Evolutionary conservation across 2,113 vertebrate genomes (phyloP), one percentile per base, ranked within the genome.

Genomic region (Numida meleagris): DNA sequence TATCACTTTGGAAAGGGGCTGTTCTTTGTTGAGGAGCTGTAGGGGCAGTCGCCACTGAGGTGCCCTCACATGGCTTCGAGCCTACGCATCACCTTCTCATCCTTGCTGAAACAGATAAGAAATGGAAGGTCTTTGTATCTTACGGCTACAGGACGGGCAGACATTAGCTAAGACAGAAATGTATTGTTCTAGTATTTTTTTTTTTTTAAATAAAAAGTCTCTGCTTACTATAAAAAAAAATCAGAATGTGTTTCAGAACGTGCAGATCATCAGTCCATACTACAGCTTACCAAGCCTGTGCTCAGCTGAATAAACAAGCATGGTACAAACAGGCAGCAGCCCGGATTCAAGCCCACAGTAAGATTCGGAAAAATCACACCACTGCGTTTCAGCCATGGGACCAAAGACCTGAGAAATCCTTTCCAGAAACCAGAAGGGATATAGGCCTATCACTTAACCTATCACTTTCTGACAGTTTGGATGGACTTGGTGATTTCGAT

Each of bases 61-160:
- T 70, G 43, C 11, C 61, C 48, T 34, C 21, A 48, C 0, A 0
- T 46, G 51, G 18, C 17, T 63, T 9, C 2, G 1, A 86, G 55
- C 14, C 31, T 6, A 7, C 40, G 36, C 18, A 36, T 46, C 79
- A 42, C 6, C 15, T 25, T 72, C 75, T 34, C n/a, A 27, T 33
- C 19, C 10, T 77, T 68, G 33, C 48, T 55, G 53, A 65, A 73
- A 73, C 14, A 43, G 40, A 15, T 27, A 43, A 59, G 34, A 70
- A 73, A 63, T 19, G 14, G 34, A 79, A 43, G 31, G 18, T 42
- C 33, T 71, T 20, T 1, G 0, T 45, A 65, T 43, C 12, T 53
- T 78, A 43, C 1, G 8, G 29, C 25, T 82, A 53, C 17, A 58
- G 61, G 48, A 48, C 2, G 24, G 20, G 11, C 36, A 61, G 48